Evolutionary conservation across 2,888 invertebrate species (phyloP), one percentile per base, ranked within the genome.

Genomic region (Cryptus armator): DNA sequence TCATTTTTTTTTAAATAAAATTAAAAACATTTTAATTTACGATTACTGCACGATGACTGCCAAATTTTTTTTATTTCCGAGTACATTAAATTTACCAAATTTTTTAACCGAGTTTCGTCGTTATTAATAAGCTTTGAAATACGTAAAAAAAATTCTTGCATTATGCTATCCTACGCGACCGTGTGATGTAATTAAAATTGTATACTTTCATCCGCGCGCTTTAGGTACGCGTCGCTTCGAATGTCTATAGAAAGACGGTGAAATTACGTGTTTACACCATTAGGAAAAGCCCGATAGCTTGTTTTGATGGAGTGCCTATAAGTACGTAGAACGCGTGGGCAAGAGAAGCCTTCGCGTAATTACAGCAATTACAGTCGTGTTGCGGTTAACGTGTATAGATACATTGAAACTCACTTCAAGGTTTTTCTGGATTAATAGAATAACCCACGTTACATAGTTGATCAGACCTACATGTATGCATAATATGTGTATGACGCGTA

Each of bases 281-380:
- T 62, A 74, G 46, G 7, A 10, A 4, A 12, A 9, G 32, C n/a
- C 16, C 44, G 24, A 74, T 24, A 59, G 74, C 12, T 24, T 64
- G 16, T 46, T 74, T 74, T 24, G 44, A 62, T 9, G 46, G 14
- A 14, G 32, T 32, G 32, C 29, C 37, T 14, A 37, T 46, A 62
- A 12, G 24, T 62, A 12, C 6, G 12, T 1, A 10, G 24, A 10
- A 12, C 24, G 46, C n/a, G 37, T 29, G 59, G n/a, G 24, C 37
- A 1, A 3, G 62, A 29, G 46, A 62, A 74, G 19, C 44, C 12
- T 29, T 44, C 7, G 29, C 16, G 16, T 74, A 74, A 62, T 48
- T 24, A 74, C 9, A 44, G 14, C 44, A 59, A 62, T 74, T 62
- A 46, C 62, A 10, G 24, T 44, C 56, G 53, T 3, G 19, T 19